Evolutionary conservation across 2,888 invertebrate genomes (phyloP), one percentile per base, ranked within the genome.

Genomic region (Bellardia bayeri): DNA sequence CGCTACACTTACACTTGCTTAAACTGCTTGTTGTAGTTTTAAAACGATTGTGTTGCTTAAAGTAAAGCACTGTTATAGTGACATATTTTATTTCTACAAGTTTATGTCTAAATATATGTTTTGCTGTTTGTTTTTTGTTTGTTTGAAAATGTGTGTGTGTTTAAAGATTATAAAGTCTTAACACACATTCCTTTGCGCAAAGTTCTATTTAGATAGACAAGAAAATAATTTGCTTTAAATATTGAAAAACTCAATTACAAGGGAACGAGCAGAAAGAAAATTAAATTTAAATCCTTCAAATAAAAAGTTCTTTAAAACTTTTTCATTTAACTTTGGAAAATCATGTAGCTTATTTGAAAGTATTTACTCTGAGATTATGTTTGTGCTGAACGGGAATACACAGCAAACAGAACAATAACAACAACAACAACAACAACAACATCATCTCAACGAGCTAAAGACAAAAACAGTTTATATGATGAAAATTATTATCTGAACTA

Each of bases 211-310:
- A 78, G 63, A 30, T 45, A 71, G 64, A 78, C 33, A 54, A 68
- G 63, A 69, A 75, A 71, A 85, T 75, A 75, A 81, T 82, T 82
- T 63, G 68, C 64, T 64, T 78, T 64, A 76, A 86, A 58, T 42
- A 78, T 72, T 30, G 42, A 40, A 40, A 33, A 66, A 86, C 56
- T 51, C 23, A 42, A 56, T 30, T 37, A 42, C n/a, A 68, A 71
- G 68, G 64, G 33, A 78, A 74, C 30, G 72, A 64, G 85, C 45
- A 13, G 45, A 45, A 76, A 85, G 81, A 76, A 89, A 89, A 89
- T 89, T 88, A 89, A 89, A 89, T 89, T 89, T 85, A 89, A 89
- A 89, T 87, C 85, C 83, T 80, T 72, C 81, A 79, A 88, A 87
- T 82, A 78, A 85, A 85, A 87, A 87, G 56, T 82, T 87, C 54